These are phyloP conservation scores for Atherinosoma microstoma DNA, from an alignment of 2,797 vertebrate genomes.

Conservation along the genomic window DNA sequence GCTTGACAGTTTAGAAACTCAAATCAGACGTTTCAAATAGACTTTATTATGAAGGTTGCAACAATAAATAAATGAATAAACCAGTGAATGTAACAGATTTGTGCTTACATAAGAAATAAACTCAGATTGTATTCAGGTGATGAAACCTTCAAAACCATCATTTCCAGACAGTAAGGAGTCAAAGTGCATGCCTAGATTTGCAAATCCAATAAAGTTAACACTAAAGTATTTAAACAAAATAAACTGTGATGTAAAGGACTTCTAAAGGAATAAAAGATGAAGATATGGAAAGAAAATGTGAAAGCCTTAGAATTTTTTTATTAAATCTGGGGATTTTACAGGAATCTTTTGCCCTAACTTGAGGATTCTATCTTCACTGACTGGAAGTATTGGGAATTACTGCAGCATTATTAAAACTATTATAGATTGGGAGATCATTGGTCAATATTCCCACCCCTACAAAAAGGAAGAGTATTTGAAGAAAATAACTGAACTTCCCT, in stretches of 20 bases:
- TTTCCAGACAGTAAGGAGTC: conserved; percentile 18
- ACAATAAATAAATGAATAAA: conserved; percentile 25
- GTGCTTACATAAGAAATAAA: conserved; percentile 11
- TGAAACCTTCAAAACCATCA: conserved; percentile 20
- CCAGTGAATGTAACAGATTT: not conserved
- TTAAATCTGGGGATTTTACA: not conserved
- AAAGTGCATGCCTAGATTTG: conserved; percentile 18
- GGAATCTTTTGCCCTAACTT: not conserved
- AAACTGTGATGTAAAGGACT: not conserved
- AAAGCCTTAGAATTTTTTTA: not conserved
- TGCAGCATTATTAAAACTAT: too few relatives aligned
- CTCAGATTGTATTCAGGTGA: conserved; percentile 4
- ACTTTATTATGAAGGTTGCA: conserved; percentile 36
- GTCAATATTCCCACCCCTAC: too few relatives aligned
- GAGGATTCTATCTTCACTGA: not conserved
- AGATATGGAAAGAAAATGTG: not conserved
- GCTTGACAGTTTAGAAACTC: conserved; percentile 46
- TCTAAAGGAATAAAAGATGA: not conserved
- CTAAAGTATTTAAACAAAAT: conserved; percentile 35
- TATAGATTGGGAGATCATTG: not conserved
- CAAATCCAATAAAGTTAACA: conserved; percentile 42
- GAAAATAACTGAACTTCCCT: too few relatives aligned
- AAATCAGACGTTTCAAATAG: conserved; percentile 36
- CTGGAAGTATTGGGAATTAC: too few relatives aligned
- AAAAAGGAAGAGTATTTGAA: too few relatives aligned